A percentile compares a stretch with the other conserved stretches of the same genome.
Conservation (phyloP, 2,113 vertebrate genomes). For the Sisor rabdophorus region DNA sequence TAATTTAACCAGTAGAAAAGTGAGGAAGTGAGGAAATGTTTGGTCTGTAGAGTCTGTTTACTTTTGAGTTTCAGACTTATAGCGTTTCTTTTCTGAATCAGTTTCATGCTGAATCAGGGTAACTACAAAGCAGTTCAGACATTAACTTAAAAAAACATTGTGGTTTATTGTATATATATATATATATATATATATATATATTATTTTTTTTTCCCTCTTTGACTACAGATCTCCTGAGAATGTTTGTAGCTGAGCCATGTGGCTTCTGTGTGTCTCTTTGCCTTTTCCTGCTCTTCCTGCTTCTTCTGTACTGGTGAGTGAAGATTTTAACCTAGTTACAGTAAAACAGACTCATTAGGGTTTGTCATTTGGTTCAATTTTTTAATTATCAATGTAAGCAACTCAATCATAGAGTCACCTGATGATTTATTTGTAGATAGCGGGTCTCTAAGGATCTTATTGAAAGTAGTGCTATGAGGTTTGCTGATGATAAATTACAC, state of each 20-base stretch:
- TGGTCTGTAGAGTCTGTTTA: neutral
- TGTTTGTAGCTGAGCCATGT: constrained; percentile 53
- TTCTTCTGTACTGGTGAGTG: constrained; percentile 83
- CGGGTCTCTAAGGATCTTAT: neutral
- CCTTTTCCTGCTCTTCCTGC: constrained; percentile 66
- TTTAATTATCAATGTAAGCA: neutral
- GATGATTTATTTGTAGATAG: neutral
- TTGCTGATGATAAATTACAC: neutral
- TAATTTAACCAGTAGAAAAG: neutral
- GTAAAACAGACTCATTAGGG: neutral
- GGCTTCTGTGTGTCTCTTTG: constrained; percentile 61
- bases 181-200: too few relatives aligned
- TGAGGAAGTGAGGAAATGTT: neutral
- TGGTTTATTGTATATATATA: too few relatives aligned
- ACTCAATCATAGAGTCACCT: neutral
- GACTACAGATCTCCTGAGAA: constrained; percentile 58
- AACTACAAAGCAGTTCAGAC: too few relatives aligned
- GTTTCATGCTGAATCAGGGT: too few relatives aligned
- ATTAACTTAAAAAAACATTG: too few relatives aligned
- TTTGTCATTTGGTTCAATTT: too few relatives aligned
- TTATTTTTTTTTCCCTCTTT: too few relatives aligned
- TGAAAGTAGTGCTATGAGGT: neutral
- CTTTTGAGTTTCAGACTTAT: neutral
- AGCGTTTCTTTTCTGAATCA: too few relatives aligned
- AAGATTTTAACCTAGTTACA: neutral